These are phyloP conservation scores for Epicauta chinensis DNA, from an alignment of 1,140 invertebrate genomes.

Conservation along the genomic window DNA sequence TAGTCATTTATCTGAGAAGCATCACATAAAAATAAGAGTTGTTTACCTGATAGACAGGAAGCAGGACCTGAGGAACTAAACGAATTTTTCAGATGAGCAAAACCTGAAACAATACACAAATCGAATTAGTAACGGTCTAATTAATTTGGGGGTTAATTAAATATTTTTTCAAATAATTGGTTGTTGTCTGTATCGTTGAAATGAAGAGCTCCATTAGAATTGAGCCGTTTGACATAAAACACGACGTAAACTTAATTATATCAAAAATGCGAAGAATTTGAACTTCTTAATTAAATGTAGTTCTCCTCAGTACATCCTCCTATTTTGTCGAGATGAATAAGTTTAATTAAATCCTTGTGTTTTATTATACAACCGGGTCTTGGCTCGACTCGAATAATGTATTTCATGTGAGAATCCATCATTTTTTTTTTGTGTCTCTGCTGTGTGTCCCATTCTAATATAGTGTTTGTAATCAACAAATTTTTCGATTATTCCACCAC, in stretches of 20 bases:
- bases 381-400: too few relatives aligned
- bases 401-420: too few relatives aligned
- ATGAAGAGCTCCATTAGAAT: slow-evolving; percentile 19
- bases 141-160: background rate
- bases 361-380: slow-evolving; percentile 37
- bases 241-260: slow-evolving; percentile 41
- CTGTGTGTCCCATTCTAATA: too few relatives aligned
- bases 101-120: slow-evolving; percentile 42
- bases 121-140: background rate
- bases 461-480: too few relatives aligned
- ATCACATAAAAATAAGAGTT: slow-evolving; percentile 1
- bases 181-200: too few relatives aligned
- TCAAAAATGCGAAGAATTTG: slow-evolving; percentile 44
- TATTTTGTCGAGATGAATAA: slow-evolving; percentile 44
- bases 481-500: background rate
- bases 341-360: slow-evolving; percentile 45
- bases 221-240: slow-evolving; percentile 39
- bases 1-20: too few relatives aligned
- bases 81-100: slow-evolving; percentile 48
- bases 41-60: slow-evolving; percentile 50
- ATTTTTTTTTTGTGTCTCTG: too few relatives aligned
- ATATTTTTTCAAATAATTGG: too few relatives aligned
- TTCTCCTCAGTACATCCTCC: slow-evolving; percentile 37
- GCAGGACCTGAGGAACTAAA: slow-evolving; percentile 46
- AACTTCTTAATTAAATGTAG: slow-evolving; percentile 45